A percentile compares a stretch with the other conserved stretches of the same genome.
These are phyloP conservation scores for Formica exsecta DNA, from an alignment of 1,140 invertebrate genomes.

Conservation along the genomic window DNA sequence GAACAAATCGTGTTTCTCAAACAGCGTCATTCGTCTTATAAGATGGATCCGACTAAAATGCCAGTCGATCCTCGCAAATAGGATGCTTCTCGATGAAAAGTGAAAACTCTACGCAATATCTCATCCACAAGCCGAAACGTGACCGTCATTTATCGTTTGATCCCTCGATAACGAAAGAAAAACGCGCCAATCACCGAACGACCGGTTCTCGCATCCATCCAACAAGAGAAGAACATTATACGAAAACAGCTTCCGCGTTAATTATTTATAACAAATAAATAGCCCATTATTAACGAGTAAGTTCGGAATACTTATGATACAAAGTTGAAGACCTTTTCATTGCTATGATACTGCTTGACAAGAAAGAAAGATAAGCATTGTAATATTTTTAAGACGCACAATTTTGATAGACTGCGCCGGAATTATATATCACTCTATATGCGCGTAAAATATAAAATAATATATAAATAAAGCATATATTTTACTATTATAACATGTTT, in stretches of 20 bases:
- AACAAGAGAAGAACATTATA: slow-evolving; percentile 44
- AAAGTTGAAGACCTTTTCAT: not conserved
- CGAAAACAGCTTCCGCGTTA: slow-evolving; percentile 17
- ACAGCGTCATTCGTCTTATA: slow-evolving; percentile 64
- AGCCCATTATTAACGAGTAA: not conserved
- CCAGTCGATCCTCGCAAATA: slow-evolving; percentile 65
- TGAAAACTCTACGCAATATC: slow-evolving; percentile 72
- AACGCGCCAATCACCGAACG: slow-evolving; percentile 55
- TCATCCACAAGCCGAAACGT: slow-evolving; percentile 61
- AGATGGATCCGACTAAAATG: slow-evolving; percentile 20
- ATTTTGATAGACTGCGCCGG: not conserved
- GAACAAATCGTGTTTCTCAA: slow-evolving; percentile 80
- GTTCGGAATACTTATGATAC: not conserved
- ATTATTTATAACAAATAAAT: slow-evolving; percentile 11
- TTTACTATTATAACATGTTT: not conserved
- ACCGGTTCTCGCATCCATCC: slow-evolving; percentile 19
- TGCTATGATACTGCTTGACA: not conserved
- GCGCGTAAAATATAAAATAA: not conserved
- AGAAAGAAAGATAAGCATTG: not conserved
- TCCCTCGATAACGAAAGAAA: slow-evolving; percentile 68
- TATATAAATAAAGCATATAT: not conserved
- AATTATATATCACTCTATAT: not conserved
- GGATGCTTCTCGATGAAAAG: slow-evolving; percentile 57
- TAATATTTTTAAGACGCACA: not conserved
- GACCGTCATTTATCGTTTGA: slow-evolving; percentile 68